Evolutionary conservation across 2,888 invertebrate species (phyloP), one percentile per base, ranked within the genome.

Genomic region (Coleophora flavipennella): DNA sequence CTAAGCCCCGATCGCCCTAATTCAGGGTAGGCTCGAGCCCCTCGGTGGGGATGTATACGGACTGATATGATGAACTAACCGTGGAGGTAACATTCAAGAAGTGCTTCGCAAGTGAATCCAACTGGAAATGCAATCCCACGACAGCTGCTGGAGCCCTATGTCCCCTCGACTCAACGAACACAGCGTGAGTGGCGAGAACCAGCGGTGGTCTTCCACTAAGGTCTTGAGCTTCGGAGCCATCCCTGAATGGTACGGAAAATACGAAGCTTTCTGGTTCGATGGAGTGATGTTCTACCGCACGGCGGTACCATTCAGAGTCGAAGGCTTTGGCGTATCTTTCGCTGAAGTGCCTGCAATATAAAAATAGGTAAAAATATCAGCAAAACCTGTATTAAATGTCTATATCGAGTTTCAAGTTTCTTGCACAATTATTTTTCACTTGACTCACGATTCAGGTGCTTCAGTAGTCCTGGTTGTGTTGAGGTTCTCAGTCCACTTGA

Each of bases 181-280:
- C 91, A 0, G 96, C 96, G 69, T 95, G 94, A 0, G 95, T 94
- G n/a, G 95, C 96, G 28, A 95, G 92, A 2, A 96, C 93, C 39
- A 94, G 64, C 2, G 93, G 91, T 1, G 77, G 67, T 12, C 72
- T 60, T 0, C 71, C 74, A 35, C 62, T 57, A 79, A 91, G 80
- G 39, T 91, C 90, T 56, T 92, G 91, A 0, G 66, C 67, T 43
- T 79, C 83, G 0, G 74, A 62, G 0, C 72, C 76, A 36, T 91
- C 90, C 55, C 93, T 90, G 68, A 93, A 93, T 0, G 93, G 93
- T 26, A 94, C 92, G 35, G 95, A 95, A 74, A 92, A 96, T 1
- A 96, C 95, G 67, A 96, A 96, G 67, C 95, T 94, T 57, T 95
- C 93, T 1, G 92, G 92, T 55, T 96, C 94, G 38, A 94, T 89